A percentile compares a stretch with the other conserved stretches of the same genome.
These are phyloP conservation scores for Tetropium fuscum DNA, from an alignment of 2,888 invertebrate species.

Conservation along the genomic window DNA sequence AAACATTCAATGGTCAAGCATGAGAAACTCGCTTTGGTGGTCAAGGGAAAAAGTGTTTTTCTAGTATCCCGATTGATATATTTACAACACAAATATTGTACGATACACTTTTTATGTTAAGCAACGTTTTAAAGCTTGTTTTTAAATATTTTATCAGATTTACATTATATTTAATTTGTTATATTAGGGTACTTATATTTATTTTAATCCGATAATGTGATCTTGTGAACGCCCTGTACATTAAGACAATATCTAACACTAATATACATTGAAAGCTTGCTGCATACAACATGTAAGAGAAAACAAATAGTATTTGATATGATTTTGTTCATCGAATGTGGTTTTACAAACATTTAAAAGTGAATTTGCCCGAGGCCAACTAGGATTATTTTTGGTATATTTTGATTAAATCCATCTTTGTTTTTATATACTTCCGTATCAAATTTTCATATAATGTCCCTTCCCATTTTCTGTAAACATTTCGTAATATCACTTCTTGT, in stretches of 20 bases:
- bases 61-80: no score
- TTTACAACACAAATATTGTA: no score
- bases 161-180: no score
- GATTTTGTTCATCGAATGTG: constrained; percentile 12
- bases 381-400: constrained; percentile 18
- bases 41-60: no score
- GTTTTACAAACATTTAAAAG: constrained; percentile 19
- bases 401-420: constrained; percentile 26
- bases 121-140: no score
- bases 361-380: constrained; percentile 19
- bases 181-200: neutral
- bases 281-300: constrained; percentile 33
- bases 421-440: constrained; percentile 5
- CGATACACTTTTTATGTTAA: no score
- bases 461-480: constrained; percentile 14
- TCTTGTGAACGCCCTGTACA: constrained; percentile 17
- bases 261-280: constrained; percentile 31
- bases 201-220: neutral
- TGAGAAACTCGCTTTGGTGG: no score
- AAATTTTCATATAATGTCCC: constrained; percentile 9
- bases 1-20: no score
- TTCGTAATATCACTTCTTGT: neutral
- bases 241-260: constrained; percentile 28
- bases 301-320: constrained; percentile 19
- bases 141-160: constrained; percentile 2